A percentile compares a stretch with the other conserved stretches of the same genome.
Conservation (phyloP, 2,888 invertebrate genomes). For the Drosophila atripex region DNA sequence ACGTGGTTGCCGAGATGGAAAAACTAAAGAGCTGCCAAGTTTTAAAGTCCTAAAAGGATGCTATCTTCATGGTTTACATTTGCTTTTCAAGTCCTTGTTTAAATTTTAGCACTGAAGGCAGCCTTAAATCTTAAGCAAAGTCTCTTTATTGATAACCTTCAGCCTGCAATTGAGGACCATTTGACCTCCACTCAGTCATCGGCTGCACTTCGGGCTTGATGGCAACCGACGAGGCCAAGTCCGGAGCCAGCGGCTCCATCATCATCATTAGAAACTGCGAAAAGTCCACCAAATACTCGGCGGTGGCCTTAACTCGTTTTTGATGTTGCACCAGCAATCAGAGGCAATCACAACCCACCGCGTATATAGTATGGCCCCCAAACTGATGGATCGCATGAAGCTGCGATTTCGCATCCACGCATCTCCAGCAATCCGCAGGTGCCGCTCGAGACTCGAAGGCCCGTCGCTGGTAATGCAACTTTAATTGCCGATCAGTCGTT, state of each 20-base stretch:
- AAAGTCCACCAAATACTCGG: conserved; percentile 69
- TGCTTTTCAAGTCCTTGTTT: background rate
- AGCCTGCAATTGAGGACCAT: conserved; percentile 4
- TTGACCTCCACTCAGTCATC: conserved; percentile 27
- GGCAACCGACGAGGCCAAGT: conserved; percentile 45
- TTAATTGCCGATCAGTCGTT: conserved; percentile 77
- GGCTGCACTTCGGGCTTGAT: conserved; percentile 16
- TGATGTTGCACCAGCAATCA: conserved; percentile 64
- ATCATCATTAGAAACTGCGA: conserved; percentile 77
- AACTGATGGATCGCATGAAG: conserved; percentile 34
- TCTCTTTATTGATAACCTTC: background rate
- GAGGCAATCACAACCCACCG: conserved; percentile 35
- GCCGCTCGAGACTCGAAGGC: conserved; percentile 48
- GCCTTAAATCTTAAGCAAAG: background rate
- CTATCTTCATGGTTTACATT: background rate
- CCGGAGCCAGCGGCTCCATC: conserved; percentile 43
- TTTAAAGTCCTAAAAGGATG: background rate
- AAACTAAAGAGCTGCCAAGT: conserved; percentile 18
- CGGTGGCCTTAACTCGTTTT: conserved; percentile 74
- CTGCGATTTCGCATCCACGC: conserved; percentile 63
- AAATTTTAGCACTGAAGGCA: background rate
- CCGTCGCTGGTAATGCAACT: conserved; percentile 67
- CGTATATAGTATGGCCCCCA: conserved; percentile 16
- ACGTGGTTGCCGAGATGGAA: conserved; percentile 45
- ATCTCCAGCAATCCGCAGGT: conserved; percentile 60